Base-by-base conservation (phyloP, 2,797 vertebrate genomes). In the Synaphobranchus kaupii region DNA sequence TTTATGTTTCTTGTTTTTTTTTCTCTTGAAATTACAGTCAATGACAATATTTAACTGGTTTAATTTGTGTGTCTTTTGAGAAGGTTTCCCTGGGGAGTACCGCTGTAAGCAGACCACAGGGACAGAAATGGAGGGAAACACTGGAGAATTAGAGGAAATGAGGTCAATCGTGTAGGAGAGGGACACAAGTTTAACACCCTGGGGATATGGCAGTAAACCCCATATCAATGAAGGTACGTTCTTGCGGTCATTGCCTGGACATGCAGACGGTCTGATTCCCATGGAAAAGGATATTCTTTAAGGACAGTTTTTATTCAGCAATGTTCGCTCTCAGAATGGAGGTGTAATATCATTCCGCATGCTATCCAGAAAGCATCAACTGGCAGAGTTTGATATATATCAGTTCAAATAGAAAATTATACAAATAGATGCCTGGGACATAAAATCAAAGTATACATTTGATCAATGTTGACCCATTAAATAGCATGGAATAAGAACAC, bases 61-160 rank as follows among this genome's bases (percentile, higher is more conserved):
- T 87, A n/a, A 71, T 31, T 28, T 28, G 5, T 4, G 22, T 22
- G 1, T 28, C 85, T 28, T 48, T 13, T 58, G 10, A 0, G 52
- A 76, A 39, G 10, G 71, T 39, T 76, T 76, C 39, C 71, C 71
- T 25, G 13, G 73, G 71, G 39, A 60, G 56, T 25, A 39, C n/a
- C 4, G 34, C 71, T 76, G 71, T 39, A 76, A 44, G 13, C 13
- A 39, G 17, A 12, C 31, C 44, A 76, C 71, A 44, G 71, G 12
- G 34, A 22, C 71, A 31, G 68, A 34, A 71, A 71, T 71, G 48
- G 86, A 60, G 87, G 58, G 73, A 28, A 82, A 39, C 82, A 84
- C 1, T 6, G 4, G 34, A 54, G 5, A 0, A 8, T 28, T 39
- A 52, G 10, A 10, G 83, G 86, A 86, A 25, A 56, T 44, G 54